Base-by-base conservation (phyloP, 2,797 vertebrate genomes). In the Pantherophis alleghaniensis region DNA sequence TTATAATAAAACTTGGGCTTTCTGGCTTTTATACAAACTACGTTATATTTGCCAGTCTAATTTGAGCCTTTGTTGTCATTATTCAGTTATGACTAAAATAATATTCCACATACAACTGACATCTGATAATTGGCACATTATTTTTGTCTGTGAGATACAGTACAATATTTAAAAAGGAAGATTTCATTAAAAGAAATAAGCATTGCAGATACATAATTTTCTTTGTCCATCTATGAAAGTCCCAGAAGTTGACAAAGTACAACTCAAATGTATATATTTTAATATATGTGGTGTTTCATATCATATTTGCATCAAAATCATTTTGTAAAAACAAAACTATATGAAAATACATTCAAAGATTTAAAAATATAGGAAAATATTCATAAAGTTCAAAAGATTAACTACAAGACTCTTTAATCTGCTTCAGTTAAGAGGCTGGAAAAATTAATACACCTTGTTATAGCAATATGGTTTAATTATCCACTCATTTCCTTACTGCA, bases 1-100 rank as follows among this genome's bases (percentile, higher is more conserved):
- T 92, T 94, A 95, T 86, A 91, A 95, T 93, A 94, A 96, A 89
- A 96, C 28, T 57, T 96, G 92, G 42, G 56, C 57, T 91, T 95
- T 88, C 42, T 95, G 92, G 88, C 91, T 94, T 95, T 91, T 92
- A n/a, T 94, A 95, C 96, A 91, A 61, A 89, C 60, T 63, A 69
- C 74, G 92, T 94, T 92, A 87, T 88, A 53, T 79, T 94, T 93
- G 92, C 88, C 32, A 92, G 66, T n/a, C 2, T 88, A 92, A 86
- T 24, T 92, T 66, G 93, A 88, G 91, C 95, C 92, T 12, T 88
- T 63, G 61, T 91, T 93, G 60, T 89, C 91, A 87, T 93, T 94
- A 55, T 0, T 91, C 92, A 95, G n/a, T 89, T 93, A 95, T 87
- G 90, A 92, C 90, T 92, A 88, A 94, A 79, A 94, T 90, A 94